phyloP scores from a whole-genome alignment of 2,113 vertebrate genomes.

The Hippocampus comes region DNA sequence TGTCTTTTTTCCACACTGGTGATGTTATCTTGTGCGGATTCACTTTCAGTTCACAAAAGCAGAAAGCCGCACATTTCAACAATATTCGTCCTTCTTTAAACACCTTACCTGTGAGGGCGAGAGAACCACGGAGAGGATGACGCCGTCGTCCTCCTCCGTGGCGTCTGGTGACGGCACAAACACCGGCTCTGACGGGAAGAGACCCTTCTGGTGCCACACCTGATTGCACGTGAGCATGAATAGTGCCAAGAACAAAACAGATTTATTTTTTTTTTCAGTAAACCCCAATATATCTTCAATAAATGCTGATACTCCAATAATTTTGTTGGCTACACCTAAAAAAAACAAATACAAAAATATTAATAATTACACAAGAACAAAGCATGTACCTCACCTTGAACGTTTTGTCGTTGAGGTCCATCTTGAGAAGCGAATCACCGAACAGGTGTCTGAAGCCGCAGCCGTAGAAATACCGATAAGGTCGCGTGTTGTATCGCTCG shows the following conservation, averaged over 20 bases:
- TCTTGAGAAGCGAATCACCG: conserved; percentile 87
- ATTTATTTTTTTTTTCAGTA: no score
- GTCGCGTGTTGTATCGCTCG: conserved; percentile 68
- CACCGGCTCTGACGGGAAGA: conserved; percentile 88
- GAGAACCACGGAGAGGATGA: conserved; percentile 87
- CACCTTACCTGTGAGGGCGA: conserved; percentile 79
- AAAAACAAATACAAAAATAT: neutral
- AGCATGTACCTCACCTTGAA: conserved; percentile 66
- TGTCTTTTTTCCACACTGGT: no score
- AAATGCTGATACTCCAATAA: no score
- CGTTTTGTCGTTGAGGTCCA: conserved; percentile 82
- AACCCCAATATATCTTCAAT: neutral
- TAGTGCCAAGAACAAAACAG: neutral
- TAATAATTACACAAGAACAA: no score
- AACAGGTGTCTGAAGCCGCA: conserved; percentile 86
- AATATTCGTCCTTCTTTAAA: neutral
- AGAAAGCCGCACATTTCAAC: no score
- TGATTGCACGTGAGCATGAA: conserved; percentile 41
- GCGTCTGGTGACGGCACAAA: conserved; percentile 83
- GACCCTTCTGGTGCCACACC: conserved; percentile 84
- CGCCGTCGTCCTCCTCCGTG: conserved; percentile 82
- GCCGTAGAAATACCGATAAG: conserved; percentile 86
- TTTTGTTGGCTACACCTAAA: no score
- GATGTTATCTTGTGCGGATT: no score
- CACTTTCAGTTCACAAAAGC: no score